Conservation (phyloP, 2,113 vertebrate genomes). For the Poeciliopsis prolifica region DNA sequence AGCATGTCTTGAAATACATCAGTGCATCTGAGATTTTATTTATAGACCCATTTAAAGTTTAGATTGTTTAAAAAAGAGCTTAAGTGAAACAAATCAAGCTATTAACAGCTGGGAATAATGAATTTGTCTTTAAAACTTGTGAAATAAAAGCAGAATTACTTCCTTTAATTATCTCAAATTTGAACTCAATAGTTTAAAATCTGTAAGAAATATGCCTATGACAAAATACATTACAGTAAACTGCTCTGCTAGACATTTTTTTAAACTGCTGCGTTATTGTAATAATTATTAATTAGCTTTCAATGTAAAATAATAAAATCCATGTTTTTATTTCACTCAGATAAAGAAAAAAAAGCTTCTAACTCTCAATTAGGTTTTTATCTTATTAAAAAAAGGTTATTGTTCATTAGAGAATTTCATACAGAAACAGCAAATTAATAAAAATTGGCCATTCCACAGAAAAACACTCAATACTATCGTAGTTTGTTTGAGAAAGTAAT, state of each 20-base stretch:
- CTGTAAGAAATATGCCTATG: background rate
- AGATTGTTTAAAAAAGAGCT: too few species aligned
- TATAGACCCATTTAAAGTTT: background rate
- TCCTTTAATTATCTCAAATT: background rate
- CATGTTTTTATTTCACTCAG: background rate
- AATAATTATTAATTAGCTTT: background rate
- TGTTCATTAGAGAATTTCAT: background rate
- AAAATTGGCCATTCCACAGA: background rate
- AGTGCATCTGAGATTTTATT: background rate
- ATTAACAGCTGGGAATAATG: background rate
- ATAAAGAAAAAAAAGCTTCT: background rate
- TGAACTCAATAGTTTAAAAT: background rate
- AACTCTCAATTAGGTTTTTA: too few species aligned
- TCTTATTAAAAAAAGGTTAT: too few species aligned
- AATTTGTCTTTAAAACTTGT: background rate
- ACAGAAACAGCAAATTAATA: background rate
- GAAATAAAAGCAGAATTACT: background rate
- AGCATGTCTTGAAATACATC: background rate
- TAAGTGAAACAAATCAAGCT: background rate
- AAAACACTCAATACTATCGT: background rate
- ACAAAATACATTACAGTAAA: background rate
- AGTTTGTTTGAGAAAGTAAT: too few species aligned
- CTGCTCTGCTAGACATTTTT: background rate
- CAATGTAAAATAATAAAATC: background rate
- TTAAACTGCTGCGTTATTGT: background rate